Percentiles rank a stretch among this genome's conserved stretches.
phyloP scores from a whole-genome alignment of 2,888 invertebrate genomes.

The Tiliacea citrago region DNA sequence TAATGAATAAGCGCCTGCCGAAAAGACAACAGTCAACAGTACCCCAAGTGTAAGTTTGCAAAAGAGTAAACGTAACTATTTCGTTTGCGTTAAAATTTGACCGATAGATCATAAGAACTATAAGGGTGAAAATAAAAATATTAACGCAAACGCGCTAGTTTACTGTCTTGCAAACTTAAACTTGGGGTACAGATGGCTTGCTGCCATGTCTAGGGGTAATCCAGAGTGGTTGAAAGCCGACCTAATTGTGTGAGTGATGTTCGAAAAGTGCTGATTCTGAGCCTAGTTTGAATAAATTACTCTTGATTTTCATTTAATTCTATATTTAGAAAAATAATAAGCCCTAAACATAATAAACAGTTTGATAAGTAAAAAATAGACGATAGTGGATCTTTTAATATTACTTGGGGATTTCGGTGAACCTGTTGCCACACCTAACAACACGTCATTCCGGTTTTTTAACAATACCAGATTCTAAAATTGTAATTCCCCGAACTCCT shows the following conservation, averaged over 20 bases:
- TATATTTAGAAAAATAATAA: background rate
- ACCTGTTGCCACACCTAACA: background rate
- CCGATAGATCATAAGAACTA: too few relatives aligned
- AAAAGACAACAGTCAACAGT: too few relatives aligned
- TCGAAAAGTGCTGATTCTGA: too few relatives aligned
- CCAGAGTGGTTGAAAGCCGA: background rate
- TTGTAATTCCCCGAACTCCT: background rate
- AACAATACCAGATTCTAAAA: background rate
- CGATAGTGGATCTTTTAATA: background rate
- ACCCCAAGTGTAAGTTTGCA: too few relatives aligned
- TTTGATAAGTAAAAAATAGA: background rate
- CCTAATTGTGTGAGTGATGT: background rate
- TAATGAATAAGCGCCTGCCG: background rate
- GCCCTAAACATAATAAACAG: background rate
- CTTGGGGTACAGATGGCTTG: too few relatives aligned
- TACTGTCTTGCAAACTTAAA: too few relatives aligned
- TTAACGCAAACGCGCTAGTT: too few relatives aligned
- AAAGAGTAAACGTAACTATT: too few relatives aligned
- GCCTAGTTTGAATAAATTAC: too few relatives aligned
- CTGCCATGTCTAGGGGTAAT: background rate
- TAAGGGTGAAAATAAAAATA: too few relatives aligned
- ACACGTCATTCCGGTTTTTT: background rate
- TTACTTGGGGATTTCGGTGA: background rate
- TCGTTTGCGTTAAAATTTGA: too few relatives aligned
- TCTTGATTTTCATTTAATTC: background rate